These are phyloP conservation scores for Pseudochirops cupreus DNA, from an alignment of 2,797 vertebrate species.

Conservation along the genomic window DNA sequence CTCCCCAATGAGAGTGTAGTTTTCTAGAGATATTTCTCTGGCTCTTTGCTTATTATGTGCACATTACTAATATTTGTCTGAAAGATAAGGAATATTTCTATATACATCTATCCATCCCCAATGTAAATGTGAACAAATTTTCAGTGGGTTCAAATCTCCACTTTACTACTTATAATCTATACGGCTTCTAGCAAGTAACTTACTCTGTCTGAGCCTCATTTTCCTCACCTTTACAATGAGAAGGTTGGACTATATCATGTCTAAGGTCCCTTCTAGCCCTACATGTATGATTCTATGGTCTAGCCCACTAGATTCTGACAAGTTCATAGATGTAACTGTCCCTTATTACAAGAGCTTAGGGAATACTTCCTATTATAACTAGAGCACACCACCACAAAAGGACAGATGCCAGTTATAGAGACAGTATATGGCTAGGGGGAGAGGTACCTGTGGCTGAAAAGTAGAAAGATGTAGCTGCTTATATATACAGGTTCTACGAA, in stretches of 20 bases:
- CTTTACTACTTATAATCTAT: not conserved
- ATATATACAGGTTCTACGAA: not conserved
- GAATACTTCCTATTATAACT: not conserved
- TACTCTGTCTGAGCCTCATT: not conserved
- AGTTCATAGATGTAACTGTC: not conserved
- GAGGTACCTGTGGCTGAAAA: not conserved
- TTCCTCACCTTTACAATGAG: not conserved
- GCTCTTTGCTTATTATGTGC: not conserved
- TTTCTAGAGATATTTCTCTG: not conserved
- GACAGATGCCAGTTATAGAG: not conserved
- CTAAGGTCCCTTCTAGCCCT: not conserved
- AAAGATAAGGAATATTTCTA: not conserved
- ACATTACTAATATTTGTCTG: not conserved
- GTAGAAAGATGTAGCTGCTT: not conserved
- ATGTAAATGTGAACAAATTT: not conserved
- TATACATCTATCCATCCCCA: not conserved
- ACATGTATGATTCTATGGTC: not conserved
- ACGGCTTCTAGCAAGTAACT: not conserved
- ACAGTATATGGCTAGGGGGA: not conserved
- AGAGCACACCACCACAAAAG: not conserved
- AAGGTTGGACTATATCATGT: not conserved
- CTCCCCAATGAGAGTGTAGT: not conserved
- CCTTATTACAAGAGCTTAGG: not conserved
- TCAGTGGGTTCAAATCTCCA: not conserved
- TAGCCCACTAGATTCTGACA: not conserved